These are phyloP conservation scores for Reticulitermes speratus DNA, from an alignment of 1,140 invertebrate genomes.

Conservation along the genomic window DNA sequence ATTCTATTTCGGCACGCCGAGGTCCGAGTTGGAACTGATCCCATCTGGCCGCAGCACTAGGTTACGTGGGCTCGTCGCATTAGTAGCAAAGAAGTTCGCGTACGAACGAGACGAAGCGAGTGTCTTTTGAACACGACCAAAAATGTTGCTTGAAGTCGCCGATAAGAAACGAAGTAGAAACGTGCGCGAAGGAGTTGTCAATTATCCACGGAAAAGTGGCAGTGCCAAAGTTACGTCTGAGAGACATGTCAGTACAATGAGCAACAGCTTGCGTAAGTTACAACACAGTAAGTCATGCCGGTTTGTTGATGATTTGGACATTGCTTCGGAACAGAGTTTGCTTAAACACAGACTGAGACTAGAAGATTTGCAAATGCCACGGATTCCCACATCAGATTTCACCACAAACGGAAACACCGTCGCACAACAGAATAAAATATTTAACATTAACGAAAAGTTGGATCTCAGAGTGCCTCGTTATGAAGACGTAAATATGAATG, in stretches of 20 bases:
- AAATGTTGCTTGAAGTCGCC: neutral
- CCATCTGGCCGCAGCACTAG: neutral
- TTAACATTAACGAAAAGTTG: neutral
- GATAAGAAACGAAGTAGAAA: neutral
- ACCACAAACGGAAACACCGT: neutral
- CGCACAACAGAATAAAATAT: neutral
- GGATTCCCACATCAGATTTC: neutral
- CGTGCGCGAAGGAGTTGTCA: neutral
- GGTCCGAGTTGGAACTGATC: neutral
- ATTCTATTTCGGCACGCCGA: neutral
- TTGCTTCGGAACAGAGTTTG: neutral
- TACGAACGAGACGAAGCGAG: neutral
- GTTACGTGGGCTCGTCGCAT: neutral
- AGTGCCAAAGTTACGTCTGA: neutral
- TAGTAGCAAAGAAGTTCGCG: neutral
- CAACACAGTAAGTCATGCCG: neutral
- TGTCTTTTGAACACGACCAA: neutral
- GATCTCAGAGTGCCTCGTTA: neutral
- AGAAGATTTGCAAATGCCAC: neutral
- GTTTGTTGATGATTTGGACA: neutral
- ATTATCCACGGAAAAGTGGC: neutral
- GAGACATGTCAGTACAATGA: neutral
- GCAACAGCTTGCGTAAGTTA: neutral
- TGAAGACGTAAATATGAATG: neutral
- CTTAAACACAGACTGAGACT: neutral